phyloP scores from a whole-genome alignment of 2,888 invertebrate species.

The Eueremaeus valkanovi region DNA sequence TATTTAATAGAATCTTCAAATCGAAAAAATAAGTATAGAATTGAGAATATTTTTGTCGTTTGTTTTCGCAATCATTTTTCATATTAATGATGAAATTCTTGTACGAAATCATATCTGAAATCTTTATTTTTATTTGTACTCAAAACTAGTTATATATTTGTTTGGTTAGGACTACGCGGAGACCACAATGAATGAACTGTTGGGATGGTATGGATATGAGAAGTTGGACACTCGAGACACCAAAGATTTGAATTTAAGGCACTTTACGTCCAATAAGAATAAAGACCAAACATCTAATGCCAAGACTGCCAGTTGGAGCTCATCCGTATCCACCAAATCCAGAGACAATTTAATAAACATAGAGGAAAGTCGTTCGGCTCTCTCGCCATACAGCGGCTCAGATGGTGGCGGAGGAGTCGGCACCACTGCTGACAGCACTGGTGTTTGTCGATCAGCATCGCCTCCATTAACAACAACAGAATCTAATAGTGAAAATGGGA shows the following conservation, averaged over 20 bases:
- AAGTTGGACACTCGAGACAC: constrained; percentile 65
- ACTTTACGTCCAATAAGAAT: constrained; percentile 47
- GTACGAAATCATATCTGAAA: too few relatives aligned
- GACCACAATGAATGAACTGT: constrained; percentile 83
- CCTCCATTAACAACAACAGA: neutral
- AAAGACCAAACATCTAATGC: too few relatives aligned
- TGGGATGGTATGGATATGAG: constrained; percentile 87
- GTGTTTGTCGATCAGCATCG: constrained; percentile 10
- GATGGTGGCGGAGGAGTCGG: neutral
- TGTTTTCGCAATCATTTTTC: too few relatives aligned
- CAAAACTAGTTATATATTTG: neutral
- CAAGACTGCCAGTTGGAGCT: neutral
- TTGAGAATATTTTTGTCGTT: too few relatives aligned
- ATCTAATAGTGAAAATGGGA: constrained; percentile 4
- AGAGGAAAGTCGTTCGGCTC: neutral
- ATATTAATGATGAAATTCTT: too few relatives aligned
- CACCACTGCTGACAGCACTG: constrained; percentile 12
- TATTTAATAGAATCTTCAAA: neutral
- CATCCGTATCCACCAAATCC: constrained; percentile 14
- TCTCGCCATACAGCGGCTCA: constrained; percentile 12
- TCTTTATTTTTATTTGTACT: neutral
- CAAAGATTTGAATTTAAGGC: constrained; percentile 55
- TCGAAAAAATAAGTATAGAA: neutral
- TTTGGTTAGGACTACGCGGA: constrained; percentile 75
- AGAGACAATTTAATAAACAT: neutral